Evolutionary conservation across 2,797 vertebrate species (phyloP).

Genomic region (Megalops cyprinoides): DNA sequence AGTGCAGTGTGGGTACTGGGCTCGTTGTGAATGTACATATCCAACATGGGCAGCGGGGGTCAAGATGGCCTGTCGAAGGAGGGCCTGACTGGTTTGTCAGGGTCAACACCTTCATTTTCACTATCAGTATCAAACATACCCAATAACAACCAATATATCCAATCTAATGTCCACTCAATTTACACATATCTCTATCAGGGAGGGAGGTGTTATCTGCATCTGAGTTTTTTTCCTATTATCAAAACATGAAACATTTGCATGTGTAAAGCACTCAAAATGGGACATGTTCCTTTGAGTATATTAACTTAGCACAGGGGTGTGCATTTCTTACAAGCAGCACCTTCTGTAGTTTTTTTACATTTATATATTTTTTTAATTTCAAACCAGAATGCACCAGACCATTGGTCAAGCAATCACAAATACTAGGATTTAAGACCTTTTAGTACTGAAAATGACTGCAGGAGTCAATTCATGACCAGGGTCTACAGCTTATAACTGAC

Average conservation of each 20-base stretch:
- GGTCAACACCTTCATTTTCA: too few species aligned
- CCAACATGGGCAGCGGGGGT: not conserved
- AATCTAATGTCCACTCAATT: not conserved
- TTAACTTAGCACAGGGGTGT: too few species aligned
- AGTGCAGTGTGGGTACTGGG: not conserved
- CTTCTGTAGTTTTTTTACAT: too few species aligned
- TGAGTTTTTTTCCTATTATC: too few species aligned
- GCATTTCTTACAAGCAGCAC: too few species aligned
- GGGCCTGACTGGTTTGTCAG: not conserved
- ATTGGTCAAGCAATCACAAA: not conserved
- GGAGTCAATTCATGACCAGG: not conserved
- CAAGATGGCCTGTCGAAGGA: not conserved
- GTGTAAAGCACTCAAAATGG: too few species aligned
- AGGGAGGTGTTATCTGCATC: too few species aligned
- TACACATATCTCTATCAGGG: not conserved
- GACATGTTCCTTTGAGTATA: too few species aligned
- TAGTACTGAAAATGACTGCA: not conserved
- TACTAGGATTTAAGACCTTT: not conserved
- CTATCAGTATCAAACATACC: not conserved
- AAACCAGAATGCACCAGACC: not conserved
- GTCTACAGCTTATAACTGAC: not conserved
- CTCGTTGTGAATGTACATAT: not conserved
- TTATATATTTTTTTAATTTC: too few species aligned
- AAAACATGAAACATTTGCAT: too few species aligned
- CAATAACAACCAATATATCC: too few species aligned